A percentile compares a stretch with the other conserved stretches of the same genome.
Conservation (phyloP, 2,797 vertebrate genomes). For the Naso thynnoides region DNA sequence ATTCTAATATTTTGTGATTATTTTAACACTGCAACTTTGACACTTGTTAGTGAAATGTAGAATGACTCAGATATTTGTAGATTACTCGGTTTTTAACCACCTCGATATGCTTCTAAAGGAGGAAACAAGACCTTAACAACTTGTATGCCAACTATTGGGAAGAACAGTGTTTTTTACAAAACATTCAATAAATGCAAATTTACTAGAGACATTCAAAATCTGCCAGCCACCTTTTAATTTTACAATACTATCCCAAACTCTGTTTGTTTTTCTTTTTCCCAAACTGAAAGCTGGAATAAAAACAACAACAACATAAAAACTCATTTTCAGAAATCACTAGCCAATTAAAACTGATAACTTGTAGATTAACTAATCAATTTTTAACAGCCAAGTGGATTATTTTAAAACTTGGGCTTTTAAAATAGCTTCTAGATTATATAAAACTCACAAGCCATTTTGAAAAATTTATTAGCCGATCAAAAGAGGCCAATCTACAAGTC, state of each 20-base stretch:
- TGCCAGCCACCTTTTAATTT: not conserved
- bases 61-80: not conserved
- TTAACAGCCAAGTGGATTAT: not conserved
- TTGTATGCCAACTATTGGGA: no score
- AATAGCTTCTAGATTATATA: not conserved
- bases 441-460: slow-evolving; percentile 2
- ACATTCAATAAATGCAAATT: not conserved
- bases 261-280: not conserved
- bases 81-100: not conserved
- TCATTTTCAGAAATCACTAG: not conserved
- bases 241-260: not conserved
- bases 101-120: not conserved
- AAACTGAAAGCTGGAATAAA: not conserved
- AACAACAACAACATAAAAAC: not conserved
- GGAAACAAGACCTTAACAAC: no score
- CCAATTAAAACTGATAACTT: not conserved
- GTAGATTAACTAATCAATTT: no score
- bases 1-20: slow-evolving; percentile 6
- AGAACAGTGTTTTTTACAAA: not conserved
- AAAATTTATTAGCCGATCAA: slow-evolving; percentile 1
- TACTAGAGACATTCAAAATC: not conserved
- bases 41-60: not conserved
- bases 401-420: not conserved
- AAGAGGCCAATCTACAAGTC: not conserved
- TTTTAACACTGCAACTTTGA: slow-evolving; percentile 1